These are phyloP conservation scores for Glaucomys volans DNA, from an alignment of 2,113 vertebrate species.

Conservation along the genomic window DNA sequence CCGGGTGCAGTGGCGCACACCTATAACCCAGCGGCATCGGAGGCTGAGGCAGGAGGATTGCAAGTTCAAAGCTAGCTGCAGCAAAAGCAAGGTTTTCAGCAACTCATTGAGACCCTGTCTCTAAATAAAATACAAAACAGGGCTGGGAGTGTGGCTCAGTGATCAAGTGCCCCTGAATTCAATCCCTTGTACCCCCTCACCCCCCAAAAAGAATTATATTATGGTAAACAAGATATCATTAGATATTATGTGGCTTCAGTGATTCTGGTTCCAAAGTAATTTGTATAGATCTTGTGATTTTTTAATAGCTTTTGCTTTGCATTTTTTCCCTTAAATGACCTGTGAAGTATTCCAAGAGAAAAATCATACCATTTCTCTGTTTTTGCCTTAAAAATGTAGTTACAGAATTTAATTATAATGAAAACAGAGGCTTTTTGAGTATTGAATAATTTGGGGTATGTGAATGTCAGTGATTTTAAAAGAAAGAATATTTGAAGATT, in stretches of 20 bases:
- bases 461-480: constrained; percentile 50
- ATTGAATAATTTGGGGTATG: neutral
- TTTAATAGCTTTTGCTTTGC: constrained; percentile 42
- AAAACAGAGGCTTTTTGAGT: constrained; percentile 37
- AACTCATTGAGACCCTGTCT: too few species aligned
- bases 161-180: too few species aligned
- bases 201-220: neutral
- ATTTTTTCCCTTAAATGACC: constrained; percentile 22
- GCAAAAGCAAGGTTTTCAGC: too few species aligned
- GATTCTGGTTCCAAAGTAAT: neutral
- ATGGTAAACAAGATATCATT: neutral
- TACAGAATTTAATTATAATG: constrained; percentile 38
- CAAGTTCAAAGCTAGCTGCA: too few species aligned
- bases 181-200: too few species aligned
- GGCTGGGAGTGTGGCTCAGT: too few species aligned
- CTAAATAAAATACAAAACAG: too few species aligned
- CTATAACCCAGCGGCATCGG: too few species aligned
- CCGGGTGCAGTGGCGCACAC: too few species aligned
- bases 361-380: constrained; percentile 37
- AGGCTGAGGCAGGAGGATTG: too few species aligned
- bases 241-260: neutral
- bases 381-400: constrained; percentile 44
- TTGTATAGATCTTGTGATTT: constrained; percentile 6
- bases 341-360: constrained; percentile 28
- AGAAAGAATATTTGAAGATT: neutral